phyloP scores from a whole-genome alignment of 2,888 invertebrate species.

The Dyspetes luteomarginatus region DNA sequence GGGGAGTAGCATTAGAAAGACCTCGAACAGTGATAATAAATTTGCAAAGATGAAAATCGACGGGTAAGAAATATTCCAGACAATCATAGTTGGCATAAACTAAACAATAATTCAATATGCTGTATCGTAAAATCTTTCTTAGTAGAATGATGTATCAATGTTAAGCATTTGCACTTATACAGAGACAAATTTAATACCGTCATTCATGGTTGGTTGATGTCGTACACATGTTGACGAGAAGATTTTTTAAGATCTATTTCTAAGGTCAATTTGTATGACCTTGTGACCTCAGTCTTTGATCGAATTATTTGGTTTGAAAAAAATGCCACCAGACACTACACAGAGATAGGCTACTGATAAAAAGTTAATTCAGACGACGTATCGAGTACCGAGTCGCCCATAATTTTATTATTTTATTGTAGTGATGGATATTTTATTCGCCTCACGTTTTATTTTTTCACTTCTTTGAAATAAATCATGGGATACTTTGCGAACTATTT shows the following conservation, averaged over 20 bases:
- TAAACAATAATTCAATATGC: no score
- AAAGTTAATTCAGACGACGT: not conserved
- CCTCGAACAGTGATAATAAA: not conserved
- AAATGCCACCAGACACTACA: not conserved
- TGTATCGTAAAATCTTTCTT: not conserved
- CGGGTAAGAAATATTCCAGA: not conserved
- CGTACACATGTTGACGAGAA: conserved; percentile 1
- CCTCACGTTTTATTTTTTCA: no score
- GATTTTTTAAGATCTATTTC: conserved; percentile 46
- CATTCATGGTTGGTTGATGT: conserved; percentile 1
- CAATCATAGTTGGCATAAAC: no score
- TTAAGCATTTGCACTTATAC: not conserved
- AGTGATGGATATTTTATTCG: not conserved
- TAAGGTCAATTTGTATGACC: conserved; percentile 58
- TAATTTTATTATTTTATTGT: not conserved
- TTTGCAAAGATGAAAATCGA: conserved; percentile 22
- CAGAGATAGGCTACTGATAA: not conserved
- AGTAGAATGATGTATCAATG: not conserved
- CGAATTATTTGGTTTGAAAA: conserved; percentile 55
- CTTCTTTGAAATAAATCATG: no score
- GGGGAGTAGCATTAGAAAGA: not conserved
- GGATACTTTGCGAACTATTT: no score
- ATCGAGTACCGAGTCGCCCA: not conserved
- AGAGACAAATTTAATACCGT: conserved; percentile 18
- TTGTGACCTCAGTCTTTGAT: conserved; percentile 37